Base-by-base conservation (phyloP, 2,797 vertebrate species). In the Telmatherina bonti region DNA sequence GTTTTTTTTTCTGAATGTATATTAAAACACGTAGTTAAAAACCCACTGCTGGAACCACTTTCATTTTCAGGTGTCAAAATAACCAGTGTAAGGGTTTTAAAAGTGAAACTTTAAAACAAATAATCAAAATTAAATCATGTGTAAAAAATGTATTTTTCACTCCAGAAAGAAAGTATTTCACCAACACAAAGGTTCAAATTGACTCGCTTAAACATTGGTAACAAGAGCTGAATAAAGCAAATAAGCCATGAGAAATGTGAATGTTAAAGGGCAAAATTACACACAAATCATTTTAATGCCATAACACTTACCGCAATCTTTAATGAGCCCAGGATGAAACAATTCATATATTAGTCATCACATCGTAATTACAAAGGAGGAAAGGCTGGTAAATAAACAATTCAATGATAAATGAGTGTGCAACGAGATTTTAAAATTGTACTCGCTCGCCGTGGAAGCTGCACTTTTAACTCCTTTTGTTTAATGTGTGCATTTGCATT, bases 391-490 rank as follows among this genome's bases (percentile, higher is more conserved):
- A 89, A 88, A 78, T 88, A 80, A 92, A 90, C 82, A 79, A 64
- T 91, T 93, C 70, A 90, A 91, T 90, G 82, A 92, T 88, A 58
- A 67, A 92, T 80, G 74, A 70, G 52, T 54, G 45, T 62, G 76
- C 79, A 72, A 63, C 58, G 51, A 71, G 76, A 70, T 36, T 82
- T 69, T 30, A 31, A 79, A 80, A 70, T 67, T 69, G 52, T 54
- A 81, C 3, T 70, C 70, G 62, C 51, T 43, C 12, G 24, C 45
- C 12, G 62, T 66, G 30, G 31, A 53, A 63, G 67, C 47, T 41
- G 60, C 51, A 53, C 63, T 81, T 79, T 7, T 26, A 53, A 45
- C 0, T 62, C 10, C 18, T 2, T 69, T 56, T 52, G 16, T 29
- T 29, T 11, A 18, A 72, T 15, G 30, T 29, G 18, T 38, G 51